phyloP scores from a whole-genome alignment of 2,797 vertebrate genomes.

The Phalanger gymnotis region DNA sequence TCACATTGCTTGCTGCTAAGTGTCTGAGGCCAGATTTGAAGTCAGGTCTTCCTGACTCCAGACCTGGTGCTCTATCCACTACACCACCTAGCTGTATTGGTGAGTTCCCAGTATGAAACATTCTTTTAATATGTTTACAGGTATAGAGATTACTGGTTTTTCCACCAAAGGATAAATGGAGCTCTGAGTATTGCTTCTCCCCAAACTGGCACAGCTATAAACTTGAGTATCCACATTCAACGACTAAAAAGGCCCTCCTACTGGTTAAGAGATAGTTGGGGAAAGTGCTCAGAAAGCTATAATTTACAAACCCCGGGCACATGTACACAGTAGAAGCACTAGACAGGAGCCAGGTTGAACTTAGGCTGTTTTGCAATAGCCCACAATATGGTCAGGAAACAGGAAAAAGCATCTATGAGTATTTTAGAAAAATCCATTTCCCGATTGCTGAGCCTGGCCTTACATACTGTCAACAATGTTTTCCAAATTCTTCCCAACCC shows the following conservation, averaged over 20 bases:
- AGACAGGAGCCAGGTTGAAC: conserved; percentile 15
- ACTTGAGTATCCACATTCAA: background rate
- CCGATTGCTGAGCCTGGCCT: background rate
- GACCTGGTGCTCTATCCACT: background rate
- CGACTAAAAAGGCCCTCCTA: background rate
- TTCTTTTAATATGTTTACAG: background rate
- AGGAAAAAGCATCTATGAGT: background rate
- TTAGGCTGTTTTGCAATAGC: conserved; percentile 18
- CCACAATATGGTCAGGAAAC: conserved; percentile 11
- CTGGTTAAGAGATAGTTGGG: background rate
- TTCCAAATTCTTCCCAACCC: background rate
- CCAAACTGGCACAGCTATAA: background rate
- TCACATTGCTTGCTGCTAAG: background rate
- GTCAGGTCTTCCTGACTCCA: background rate
- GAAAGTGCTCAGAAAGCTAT: conserved; percentile 9
- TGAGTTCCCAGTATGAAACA: background rate
- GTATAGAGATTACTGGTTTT: background rate
- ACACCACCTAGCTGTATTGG: background rate
- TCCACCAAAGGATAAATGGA: background rate
- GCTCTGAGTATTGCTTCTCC: background rate
- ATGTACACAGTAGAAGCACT: background rate
- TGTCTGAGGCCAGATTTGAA: background rate
- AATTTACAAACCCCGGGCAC: background rate
- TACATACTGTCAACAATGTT: background rate
- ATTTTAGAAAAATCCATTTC: conserved; percentile 20